These are phyloP conservation scores for Plagodis dolabraria DNA, from an alignment of 2,888 invertebrate species.

Conservation along the genomic window DNA sequence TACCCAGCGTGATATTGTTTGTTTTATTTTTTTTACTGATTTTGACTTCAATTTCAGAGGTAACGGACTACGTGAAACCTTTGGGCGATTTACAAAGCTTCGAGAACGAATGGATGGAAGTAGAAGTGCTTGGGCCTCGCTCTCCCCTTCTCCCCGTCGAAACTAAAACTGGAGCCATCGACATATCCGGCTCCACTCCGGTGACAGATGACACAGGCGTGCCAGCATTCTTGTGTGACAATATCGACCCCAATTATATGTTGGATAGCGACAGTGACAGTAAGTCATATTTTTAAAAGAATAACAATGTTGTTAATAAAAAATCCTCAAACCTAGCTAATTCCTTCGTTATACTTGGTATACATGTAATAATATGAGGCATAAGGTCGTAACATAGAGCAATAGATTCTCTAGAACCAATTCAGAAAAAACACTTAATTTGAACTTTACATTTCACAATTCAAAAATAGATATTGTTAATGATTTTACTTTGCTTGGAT, in stretches of 20 bases:
- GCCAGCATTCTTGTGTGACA: conserved; percentile 85
- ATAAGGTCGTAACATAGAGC: too few species aligned
- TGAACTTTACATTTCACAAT: too few species aligned
- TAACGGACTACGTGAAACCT: conserved; percentile 86
- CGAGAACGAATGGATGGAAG: conserved; percentile 96
- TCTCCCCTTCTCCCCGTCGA: conserved; percentile 70
- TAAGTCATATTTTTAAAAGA: conserved; percentile 33
- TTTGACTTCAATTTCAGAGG: conserved; percentile 46
- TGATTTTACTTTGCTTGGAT: too few species aligned
- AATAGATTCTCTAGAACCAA: too few species aligned
- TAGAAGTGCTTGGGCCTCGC: conserved; percentile 88
- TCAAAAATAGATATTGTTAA: too few species aligned
- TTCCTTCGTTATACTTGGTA: too few species aligned
- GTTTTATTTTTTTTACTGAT: neutral
- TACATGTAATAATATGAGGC: too few species aligned
- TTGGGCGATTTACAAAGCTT: conserved; percentile 91
- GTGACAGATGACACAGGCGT: conserved; percentile 74
- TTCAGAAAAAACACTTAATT: too few species aligned
- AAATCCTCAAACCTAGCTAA: too few species aligned
- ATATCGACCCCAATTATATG: conserved; percentile 84
- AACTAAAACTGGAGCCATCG: conserved; percentile 56
- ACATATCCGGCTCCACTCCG: conserved; percentile 63
- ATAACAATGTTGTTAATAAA: too few species aligned
- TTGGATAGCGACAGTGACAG: conserved; percentile 79
- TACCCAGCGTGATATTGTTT: neutral